A percentile compares a stretch with the other conserved stretches of the same genome.
These are phyloP conservation scores for Phylloscopus collybita DNA, from an alignment of 2,797 vertebrate species.

Conservation along the genomic window DNA sequence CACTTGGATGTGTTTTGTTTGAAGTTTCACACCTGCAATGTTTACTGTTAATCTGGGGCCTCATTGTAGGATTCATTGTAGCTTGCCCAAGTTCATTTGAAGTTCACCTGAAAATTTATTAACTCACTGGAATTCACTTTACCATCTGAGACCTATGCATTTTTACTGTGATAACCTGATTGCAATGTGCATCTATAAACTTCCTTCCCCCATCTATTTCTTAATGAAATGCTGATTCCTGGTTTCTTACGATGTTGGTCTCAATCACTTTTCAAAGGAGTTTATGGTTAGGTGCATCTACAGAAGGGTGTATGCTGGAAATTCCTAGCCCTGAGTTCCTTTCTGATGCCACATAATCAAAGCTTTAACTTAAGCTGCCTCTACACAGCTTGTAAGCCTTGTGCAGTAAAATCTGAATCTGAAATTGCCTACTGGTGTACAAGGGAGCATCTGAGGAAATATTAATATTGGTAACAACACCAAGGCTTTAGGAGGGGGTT, in stretches of 20 bases:
- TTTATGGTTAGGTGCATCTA: not conserved
- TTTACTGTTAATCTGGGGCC: not conserved
- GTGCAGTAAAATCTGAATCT: not conserved
- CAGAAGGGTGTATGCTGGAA: not conserved
- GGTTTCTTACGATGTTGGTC: not conserved
- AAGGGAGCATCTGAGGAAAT: not conserved
- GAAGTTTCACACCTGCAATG: not conserved
- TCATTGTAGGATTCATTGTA: not conserved
- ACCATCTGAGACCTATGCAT: rapidly evolving
- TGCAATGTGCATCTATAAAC: not conserved
- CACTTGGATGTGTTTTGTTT: not conserved
- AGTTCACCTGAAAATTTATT: not conserved
- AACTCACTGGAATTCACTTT: not conserved
- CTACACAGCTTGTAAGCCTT: not conserved
- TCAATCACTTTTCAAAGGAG: not conserved
- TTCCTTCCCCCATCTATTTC: not conserved
- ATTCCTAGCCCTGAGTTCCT: not conserved
- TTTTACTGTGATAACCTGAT: not conserved
- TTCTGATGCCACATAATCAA: not conserved
- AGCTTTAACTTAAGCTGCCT: not conserved
- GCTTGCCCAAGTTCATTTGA: not conserved
- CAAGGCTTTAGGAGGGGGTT: not conserved
- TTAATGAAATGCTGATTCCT: not conserved
- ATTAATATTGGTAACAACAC: not conserved
- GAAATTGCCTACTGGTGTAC: not conserved